Evolutionary conservation across 2,113 vertebrate genomes (phyloP).

Genomic region (Ranitomeya variabilis): DNA sequence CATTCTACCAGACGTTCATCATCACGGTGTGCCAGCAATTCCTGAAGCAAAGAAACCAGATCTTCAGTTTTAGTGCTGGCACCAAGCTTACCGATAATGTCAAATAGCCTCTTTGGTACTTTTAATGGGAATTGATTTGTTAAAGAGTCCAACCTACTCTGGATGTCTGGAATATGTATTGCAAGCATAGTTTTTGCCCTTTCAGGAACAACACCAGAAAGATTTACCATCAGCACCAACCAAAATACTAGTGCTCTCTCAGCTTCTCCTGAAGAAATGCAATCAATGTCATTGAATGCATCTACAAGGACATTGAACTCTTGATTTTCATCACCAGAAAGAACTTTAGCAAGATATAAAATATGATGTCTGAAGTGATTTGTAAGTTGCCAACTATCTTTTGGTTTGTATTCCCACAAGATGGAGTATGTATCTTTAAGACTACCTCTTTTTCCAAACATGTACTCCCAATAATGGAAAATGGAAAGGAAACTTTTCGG

Average conservation of each 20-base stretch:
- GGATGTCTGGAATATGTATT: slow-evolving; percentile 64
- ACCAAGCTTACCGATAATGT: slow-evolving; percentile 61
- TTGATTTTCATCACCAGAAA: slow-evolving; percentile 67
- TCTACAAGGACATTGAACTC: slow-evolving; percentile 74
- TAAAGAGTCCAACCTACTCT: slow-evolving; percentile 54
- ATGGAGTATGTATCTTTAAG: slow-evolving; percentile 67
- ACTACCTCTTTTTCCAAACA: slow-evolving; percentile 68
- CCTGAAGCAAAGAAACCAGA: slow-evolving; percentile 67
- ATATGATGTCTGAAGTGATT: slow-evolving; percentile 70
- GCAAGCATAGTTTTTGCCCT: slow-evolving; percentile 59
- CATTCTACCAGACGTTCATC: slow-evolving; percentile 75
- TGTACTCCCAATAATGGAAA: slow-evolving; percentile 76
- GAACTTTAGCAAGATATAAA: slow-evolving; percentile 69
- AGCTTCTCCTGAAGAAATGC: slow-evolving; percentile 72
- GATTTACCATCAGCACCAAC: slow-evolving; percentile 77
- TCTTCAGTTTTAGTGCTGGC: slow-evolving; percentile 58
- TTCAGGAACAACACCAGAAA: slow-evolving; percentile 63
- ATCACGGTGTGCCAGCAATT: slow-evolving; percentile 71
- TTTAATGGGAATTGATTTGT: slow-evolving; percentile 54
- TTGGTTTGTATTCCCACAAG: slow-evolving; percentile 75
- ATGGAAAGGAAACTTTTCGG: slow-evolving; percentile 78
- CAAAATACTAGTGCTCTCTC: slow-evolving; percentile 75
- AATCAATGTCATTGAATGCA: slow-evolving; percentile 66
- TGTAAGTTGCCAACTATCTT: slow-evolving; percentile 62
- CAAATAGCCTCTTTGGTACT: slow-evolving; percentile 70